Percentiles rank a stretch among this genome's conserved stretches.
Evolutionary conservation across 2,797 vertebrate species (phyloP).

Genomic region (Uromys caudimaculatus): DNA sequence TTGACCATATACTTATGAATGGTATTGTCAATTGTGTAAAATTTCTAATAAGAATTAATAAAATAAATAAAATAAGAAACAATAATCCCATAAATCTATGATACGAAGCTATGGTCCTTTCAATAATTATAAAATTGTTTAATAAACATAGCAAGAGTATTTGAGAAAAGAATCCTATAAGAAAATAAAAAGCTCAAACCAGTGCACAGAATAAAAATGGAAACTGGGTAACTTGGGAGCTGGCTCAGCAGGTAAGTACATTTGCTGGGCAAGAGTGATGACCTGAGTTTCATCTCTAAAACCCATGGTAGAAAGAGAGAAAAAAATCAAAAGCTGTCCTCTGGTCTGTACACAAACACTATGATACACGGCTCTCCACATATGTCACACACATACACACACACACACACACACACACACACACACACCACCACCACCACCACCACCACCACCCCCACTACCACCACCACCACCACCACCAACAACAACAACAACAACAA

Average conservation of each 20-base stretch:
- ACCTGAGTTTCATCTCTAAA: not conserved
- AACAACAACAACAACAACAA: not conserved
- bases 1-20: not conserved
- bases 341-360: not conserved
- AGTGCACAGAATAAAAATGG: not conserved
- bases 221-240: not conserved
- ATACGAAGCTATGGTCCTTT: not conserved
- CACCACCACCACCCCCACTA: too few species aligned
- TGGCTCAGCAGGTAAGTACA: not conserved
- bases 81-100: not conserved
- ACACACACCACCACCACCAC: not conserved
- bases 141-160: not conserved
- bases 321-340: not conserved
- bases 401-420: too few species aligned
- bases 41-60: not conserved
- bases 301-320: not conserved
- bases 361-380: not conserved
- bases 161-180: not conserved
- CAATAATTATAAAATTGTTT: conserved; percentile 25
- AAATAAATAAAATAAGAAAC: not conserved
- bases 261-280: not conserved
- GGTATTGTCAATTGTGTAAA: not conserved
- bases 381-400: too few species aligned
- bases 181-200: not conserved
- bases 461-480: too few species aligned